Evolutionary conservation across 2,888 invertebrate genomes (phyloP), one percentile per base, ranked within the genome.

Genomic region (Drosophila prolongata): DNA sequence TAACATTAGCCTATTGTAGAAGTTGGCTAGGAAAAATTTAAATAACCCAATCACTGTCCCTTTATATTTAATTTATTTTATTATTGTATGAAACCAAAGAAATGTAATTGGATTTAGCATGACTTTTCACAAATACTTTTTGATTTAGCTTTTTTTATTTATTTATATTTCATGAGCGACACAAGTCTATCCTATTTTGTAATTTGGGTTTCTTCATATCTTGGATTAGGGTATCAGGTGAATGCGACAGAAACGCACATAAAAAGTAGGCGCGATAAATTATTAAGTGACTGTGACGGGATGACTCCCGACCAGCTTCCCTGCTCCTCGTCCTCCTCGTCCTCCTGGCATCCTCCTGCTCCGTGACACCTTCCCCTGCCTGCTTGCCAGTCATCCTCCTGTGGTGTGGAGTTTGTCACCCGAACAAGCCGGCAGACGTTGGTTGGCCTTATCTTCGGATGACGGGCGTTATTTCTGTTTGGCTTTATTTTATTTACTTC

Each of bases 191-290:
- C 1, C 30, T 10, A 10, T 34, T 1, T 11, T 16, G 30, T 3
- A 34, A 6, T 24, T 24, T 24, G 4, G 2, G 4, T 24, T 24
- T 24, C 24, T 24, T 24, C 24, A 24, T 24, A 24, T 27, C 13
- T 34, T 9, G 4, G 8, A 24, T n/a, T 3, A 64, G 74, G 27
- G 73, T 61, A 59, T 72, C 14, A 2, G n/a, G 6, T 14, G 27
- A 16, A 30, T 38, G 24, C 6, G n/a, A 46, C n/a, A 16, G n/a
- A 50, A n/a, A 35, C 10, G 8, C 60, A n/a, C 37, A 59, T 34
- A 58, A 37, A 62, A 67, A 72, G 80, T 72, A 70, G 85, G 64
- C 73, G 74, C 74, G 71, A 89, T 89, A 89, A 89, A 87, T 89
- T 83, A 80, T 77, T 37, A 68, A 69, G 46, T 67, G 75, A 53